Percentiles rank a stretch among this genome's conserved stretches.
These are phyloP conservation scores for Drosophila melanogaster DNA, from an alignment of 1,140 invertebrate genomes.

Conservation along the genomic window DNA sequence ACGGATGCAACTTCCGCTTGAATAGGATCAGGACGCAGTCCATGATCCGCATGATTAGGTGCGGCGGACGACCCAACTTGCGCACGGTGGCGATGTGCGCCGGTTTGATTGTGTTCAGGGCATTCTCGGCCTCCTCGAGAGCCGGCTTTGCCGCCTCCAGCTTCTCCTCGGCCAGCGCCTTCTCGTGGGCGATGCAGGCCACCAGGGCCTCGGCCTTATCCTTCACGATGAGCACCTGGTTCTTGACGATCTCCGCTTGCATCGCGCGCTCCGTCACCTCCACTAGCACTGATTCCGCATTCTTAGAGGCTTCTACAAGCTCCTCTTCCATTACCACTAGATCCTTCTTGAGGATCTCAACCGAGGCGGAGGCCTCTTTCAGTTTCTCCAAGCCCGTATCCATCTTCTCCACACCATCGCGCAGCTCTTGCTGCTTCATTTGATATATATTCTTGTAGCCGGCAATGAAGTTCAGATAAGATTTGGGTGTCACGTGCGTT, in stretches of 20 bases:
- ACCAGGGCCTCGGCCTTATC: conserved; percentile 97
- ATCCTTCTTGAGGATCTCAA: conserved; percentile 95
- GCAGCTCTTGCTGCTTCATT: conserved; percentile 94
- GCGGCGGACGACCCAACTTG: conserved; percentile 96
- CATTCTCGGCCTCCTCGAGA: conserved; percentile 96
- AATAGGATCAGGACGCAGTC: conserved; percentile 97
- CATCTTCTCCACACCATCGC: conserved; percentile 95
- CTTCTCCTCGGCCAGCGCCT: conserved; percentile 95
- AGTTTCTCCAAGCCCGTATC: conserved; percentile 97
- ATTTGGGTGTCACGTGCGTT: conserved; percentile 98
- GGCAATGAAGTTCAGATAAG: conserved; percentile 97
- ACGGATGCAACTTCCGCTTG: conserved; percentile 93
- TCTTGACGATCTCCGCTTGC: conserved; percentile 97
- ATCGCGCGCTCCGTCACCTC: conserved; percentile 95
- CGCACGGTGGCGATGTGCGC: conserved; percentile 98
- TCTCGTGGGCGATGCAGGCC: conserved; percentile 95
- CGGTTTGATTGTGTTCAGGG: conserved; percentile 98
- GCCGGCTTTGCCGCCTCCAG: conserved; percentile 94
- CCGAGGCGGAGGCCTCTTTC: conserved; percentile 96
- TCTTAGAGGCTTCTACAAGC: conserved; percentile 93
- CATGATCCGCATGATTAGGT: conserved; percentile 99
- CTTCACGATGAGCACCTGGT: conserved; percentile 97
- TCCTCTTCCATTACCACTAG: conserved; percentile 97
- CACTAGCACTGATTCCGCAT: conserved; percentile 93
- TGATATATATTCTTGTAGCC: conserved; percentile 97